Evolutionary conservation across 2,113 vertebrate species (phyloP).

Genomic region (Zosterops japonicus): DNA sequence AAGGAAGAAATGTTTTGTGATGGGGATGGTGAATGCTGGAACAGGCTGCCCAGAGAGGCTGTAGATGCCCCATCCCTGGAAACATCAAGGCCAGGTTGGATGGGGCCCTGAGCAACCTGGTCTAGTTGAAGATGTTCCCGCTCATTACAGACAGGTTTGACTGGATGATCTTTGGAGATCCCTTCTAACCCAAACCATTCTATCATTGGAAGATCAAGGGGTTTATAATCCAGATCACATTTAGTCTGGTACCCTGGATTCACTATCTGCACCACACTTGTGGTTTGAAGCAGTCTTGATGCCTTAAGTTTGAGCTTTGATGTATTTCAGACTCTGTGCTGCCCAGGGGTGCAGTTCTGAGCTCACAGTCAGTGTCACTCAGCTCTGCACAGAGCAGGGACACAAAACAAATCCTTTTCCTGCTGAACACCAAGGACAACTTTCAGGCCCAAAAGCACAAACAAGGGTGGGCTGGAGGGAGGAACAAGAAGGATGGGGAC

Average conservation of each 20-base stretch:
- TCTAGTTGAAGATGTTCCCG: neutral
- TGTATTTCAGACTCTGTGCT: no score
- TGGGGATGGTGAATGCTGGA: neutral
- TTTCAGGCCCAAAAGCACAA: no score
- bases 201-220: neutral
- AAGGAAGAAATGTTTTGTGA: neutral
- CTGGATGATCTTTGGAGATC: no score
- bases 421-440: no score
- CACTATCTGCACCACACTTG: neutral
- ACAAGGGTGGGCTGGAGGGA: no score
- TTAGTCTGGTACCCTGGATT: neutral
- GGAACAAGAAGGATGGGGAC: no score
- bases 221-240: neutral
- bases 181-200: neutral
- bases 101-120: neutral
- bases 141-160: neutral
- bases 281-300: neutral
- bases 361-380: no score
- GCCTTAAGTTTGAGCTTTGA: no score
- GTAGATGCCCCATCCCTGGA: neutral
- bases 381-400: no score
- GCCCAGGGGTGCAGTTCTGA: no score
- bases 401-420: no score
- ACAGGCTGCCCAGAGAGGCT: rapidly evolving
- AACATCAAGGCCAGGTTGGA: neutral